phyloP scores from a whole-genome alignment of 2,113 vertebrate genomes.

The Rhegmatorhina hoffmannsi region DNA sequence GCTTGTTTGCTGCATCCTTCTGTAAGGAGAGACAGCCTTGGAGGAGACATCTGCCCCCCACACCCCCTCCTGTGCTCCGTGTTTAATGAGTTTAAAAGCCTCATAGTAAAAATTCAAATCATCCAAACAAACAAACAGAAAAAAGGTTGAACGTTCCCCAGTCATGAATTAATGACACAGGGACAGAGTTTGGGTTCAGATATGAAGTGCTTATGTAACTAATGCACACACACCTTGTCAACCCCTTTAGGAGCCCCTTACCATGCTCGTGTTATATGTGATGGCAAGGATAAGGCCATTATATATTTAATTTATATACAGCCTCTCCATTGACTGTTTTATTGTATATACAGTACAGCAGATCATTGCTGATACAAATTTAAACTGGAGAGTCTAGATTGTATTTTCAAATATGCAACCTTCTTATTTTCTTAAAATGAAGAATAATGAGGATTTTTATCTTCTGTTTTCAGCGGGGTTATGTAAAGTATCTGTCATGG shows the following conservation, averaged over 20 bases:
- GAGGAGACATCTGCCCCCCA: not conserved
- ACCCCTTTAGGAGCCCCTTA: not conserved
- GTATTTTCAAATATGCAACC: not conserved
- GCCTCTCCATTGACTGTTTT: not conserved
- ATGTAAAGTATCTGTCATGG: slow-evolving; percentile 45
- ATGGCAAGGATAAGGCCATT: not conserved
- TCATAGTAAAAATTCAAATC: not conserved
- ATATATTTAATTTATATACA: not conserved
- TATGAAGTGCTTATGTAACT: not conserved
- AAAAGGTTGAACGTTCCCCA: not conserved
- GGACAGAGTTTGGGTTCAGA: not conserved
- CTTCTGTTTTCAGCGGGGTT: not conserved
- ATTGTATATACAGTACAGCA: not conserved
- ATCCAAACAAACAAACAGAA: not conserved
- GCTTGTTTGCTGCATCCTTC: not conserved
- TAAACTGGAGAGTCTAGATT: not conserved
- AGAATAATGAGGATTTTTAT: not conserved
- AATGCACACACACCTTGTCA: not conserved
- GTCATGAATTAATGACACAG: not conserved
- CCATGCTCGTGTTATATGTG: not conserved
- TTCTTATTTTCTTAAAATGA: not conserved
- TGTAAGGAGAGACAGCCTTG: not conserved
- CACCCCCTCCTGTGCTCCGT: not conserved
- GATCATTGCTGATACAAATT: not conserved
- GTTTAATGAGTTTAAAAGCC: not conserved